Conservation (phyloP, 2,888 invertebrate species). For the Philereme vetulata region DNA sequence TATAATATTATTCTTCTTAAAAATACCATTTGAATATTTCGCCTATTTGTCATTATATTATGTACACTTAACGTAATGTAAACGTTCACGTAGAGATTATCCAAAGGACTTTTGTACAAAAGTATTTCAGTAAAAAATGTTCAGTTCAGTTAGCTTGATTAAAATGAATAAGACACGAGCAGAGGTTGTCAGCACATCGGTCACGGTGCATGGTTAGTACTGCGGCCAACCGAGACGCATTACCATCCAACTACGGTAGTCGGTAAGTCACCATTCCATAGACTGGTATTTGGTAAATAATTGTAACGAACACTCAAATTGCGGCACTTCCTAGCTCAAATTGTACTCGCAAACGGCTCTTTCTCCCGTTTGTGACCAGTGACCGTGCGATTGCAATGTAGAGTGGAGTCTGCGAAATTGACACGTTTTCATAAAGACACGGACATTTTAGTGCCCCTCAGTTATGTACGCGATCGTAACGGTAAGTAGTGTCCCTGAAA, state of each 20-base stretch:
- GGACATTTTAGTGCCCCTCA: no score
- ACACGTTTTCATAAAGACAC: neutral
- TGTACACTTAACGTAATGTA: no score
- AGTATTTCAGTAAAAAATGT: no score
- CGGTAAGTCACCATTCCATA: conserved; percentile 32
- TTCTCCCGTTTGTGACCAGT: conserved; percentile 30
- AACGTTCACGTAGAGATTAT: no score
- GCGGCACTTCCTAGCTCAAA: conserved; percentile 32
- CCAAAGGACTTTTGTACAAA: no score
- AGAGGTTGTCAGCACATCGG: conserved; percentile 23
- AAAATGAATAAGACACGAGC: conserved; percentile 20
- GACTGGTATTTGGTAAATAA: conserved; percentile 11
- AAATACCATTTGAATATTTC: no score
- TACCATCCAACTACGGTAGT: conserved; percentile 29
- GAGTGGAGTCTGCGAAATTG: neutral
- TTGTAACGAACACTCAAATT: conserved; percentile 29
- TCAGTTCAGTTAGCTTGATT: conserved; percentile 5
- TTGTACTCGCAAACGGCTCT: conserved; percentile 19
- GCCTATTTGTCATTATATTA: no score
- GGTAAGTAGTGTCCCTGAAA: no score
- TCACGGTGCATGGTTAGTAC: conserved; percentile 24
- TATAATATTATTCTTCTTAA: no score
- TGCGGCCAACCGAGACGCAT: conserved; percentile 37
- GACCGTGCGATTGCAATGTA: conserved; percentile 8
- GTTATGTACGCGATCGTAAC: no score